These are phyloP conservation scores for Pseudolaguvia tuberculata DNA, from an alignment of 2,113 vertebrate species.

Conservation along the genomic window DNA sequence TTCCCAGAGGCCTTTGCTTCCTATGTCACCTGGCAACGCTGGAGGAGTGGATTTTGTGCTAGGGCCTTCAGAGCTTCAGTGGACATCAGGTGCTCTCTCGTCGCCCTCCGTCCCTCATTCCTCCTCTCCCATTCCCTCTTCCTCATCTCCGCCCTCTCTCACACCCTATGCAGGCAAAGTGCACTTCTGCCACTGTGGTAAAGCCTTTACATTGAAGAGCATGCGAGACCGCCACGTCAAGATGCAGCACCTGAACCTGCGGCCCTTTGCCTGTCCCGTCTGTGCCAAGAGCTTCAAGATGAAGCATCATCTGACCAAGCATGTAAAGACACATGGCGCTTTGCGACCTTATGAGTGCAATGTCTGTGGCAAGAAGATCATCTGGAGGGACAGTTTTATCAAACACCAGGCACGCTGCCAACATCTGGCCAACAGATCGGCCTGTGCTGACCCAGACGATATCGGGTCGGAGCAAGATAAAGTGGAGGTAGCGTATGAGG, in stretches of 20 bases:
- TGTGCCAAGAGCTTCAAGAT: constrained; percentile 93
- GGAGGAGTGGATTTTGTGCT: constrained; percentile 50
- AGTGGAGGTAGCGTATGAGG: constrained; percentile 28
- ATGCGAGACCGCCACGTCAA: constrained; percentile 91
- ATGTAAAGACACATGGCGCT: constrained; percentile 93
- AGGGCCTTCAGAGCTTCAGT: constrained; percentile 54
- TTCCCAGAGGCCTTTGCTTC: constrained; percentile 66
- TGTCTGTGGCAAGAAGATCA: constrained; percentile 86
- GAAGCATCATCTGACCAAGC: constrained; percentile 93
- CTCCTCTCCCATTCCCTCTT: constrained; percentile 58
- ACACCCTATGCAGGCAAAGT: constrained; percentile 71
- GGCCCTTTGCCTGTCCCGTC: constrained; percentile 87
- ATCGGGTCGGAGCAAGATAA: constrained; percentile 29
- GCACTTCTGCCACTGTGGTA: constrained; percentile 91
- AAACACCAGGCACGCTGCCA: constrained; percentile 85
- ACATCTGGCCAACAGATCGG: constrained; percentile 60
- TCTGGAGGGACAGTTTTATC: constrained; percentile 94
- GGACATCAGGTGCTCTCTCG: constrained; percentile 53
- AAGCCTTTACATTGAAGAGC: constrained; percentile 89
- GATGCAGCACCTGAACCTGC: constrained; percentile 94
- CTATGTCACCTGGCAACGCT: constrained; percentile 55
- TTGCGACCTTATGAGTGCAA: constrained; percentile 86
- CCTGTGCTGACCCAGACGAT: constrained; percentile 50
- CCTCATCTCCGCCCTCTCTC: constrained; percentile 56
- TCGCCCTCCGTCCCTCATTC: constrained; percentile 59